Conservation (phyloP, 2,888 invertebrate genomes). For the Stegana nigrithorax region DNA sequence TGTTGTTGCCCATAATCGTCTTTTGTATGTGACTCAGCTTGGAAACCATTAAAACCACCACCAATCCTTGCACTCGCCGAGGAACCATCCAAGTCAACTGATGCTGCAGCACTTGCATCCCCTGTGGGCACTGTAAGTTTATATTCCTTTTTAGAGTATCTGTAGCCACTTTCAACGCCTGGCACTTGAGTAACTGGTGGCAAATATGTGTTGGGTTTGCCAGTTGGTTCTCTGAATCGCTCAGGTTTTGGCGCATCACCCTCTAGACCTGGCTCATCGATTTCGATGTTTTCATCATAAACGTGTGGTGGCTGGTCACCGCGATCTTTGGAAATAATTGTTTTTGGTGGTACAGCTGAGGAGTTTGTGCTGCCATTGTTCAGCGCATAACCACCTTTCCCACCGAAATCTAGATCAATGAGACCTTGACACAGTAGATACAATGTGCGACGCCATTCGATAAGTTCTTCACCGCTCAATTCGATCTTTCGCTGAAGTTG, state of each 20-base stretch:
- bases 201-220: slow-evolving; percentile 30
- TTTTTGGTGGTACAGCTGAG: slow-evolving; percentile 41
- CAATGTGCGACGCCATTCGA: slow-evolving; percentile 59
- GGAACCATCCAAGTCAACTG: slow-evolving; percentile 6
- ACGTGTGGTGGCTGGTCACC: slow-evolving; percentile 67
- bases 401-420: slow-evolving; percentile 48
- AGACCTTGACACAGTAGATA: slow-evolving; percentile 61
- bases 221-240: slow-evolving; percentile 24
- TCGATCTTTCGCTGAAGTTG: slow-evolving; percentile 44
- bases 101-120: slow-evolving; percentile 9
- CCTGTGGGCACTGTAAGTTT: slow-evolving; percentile 37
- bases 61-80: slow-evolving; percentile 15
- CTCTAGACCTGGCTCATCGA: slow-evolving; percentile 61
- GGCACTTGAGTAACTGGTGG: slow-evolving; percentile 35
- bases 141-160: slow-evolving; percentile 45
- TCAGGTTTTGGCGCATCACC: slow-evolving; percentile 41
- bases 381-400: slow-evolving; percentile 47
- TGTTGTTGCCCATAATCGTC: slow-evolving; percentile 34
- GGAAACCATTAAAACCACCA: slow-evolving; percentile 23
- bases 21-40: slow-evolving; percentile 33
- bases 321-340: slow-evolving; percentile 60
- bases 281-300: slow-evolving; percentile 59
- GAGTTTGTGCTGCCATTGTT: slow-evolving; percentile 49
- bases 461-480: slow-evolving; percentile 46
- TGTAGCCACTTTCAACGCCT: slow-evolving; percentile 34